phyloP scores from a whole-genome alignment of 2,888 invertebrate genomes.

The Urechis unicinctus region DNA sequence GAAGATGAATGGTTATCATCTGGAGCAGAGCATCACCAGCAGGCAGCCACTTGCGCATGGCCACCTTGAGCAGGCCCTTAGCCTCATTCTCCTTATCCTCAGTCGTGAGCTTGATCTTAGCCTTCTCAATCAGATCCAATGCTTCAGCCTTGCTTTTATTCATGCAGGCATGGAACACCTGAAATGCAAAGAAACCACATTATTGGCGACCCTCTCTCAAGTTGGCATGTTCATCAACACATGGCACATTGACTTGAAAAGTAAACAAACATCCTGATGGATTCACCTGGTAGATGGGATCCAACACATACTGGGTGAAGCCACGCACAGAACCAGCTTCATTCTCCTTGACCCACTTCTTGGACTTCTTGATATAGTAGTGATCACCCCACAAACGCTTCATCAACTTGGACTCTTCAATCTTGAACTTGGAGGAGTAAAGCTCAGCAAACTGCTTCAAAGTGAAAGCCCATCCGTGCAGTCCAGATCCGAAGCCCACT shows the following conservation, averaged over 20 bases:
- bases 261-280: neutral
- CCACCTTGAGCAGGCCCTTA: constrained; percentile 83
- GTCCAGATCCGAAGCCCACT: constrained; percentile 98
- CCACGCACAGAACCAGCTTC: constrained; percentile 62
- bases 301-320: constrained; percentile 97
- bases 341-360: constrained; percentile 71
- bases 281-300: constrained; percentile 92
- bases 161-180: constrained; percentile 77
- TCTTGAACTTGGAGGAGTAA: constrained; percentile 98
- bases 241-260: too few relatives aligned
- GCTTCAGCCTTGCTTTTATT: constrained; percentile 93
- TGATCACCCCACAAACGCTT: constrained; percentile 93
- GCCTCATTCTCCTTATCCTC: constrained; percentile 97
- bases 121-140: constrained; percentile 76
- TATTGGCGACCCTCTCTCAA: neutral
- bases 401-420: constrained; percentile 88
- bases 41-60: constrained; percentile 99
- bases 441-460: constrained; percentile 99
- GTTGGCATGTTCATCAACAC: too few relatives aligned
- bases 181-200: neutral
- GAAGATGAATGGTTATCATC: constrained; percentile 99
- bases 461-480: constrained; percentile 99
- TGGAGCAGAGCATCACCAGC: constrained; percentile 99
- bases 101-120: constrained; percentile 82
- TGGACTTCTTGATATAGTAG: constrained; percentile 93